Percentiles rank a stretch among this genome's conserved stretches.
phyloP scores from a whole-genome alignment of 2,113 vertebrate genomes.

The Chloropsis hardwickii region DNA sequence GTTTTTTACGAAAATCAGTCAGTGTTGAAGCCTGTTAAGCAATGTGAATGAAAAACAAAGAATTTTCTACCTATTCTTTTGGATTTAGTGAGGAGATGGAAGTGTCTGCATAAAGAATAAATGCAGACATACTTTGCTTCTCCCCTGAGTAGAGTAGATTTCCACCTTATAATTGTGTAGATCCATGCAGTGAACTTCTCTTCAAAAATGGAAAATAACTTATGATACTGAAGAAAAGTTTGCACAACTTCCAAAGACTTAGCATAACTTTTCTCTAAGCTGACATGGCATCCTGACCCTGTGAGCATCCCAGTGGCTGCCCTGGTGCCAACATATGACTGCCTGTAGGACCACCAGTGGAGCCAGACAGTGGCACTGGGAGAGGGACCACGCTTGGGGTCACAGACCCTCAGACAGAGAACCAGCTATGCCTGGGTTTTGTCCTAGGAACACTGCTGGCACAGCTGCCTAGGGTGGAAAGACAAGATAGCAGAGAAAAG shows the following conservation, averaged over 20 bases:
- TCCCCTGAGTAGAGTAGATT: neutral
- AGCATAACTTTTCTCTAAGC: neutral
- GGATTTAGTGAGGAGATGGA: neutral
- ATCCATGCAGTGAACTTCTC: neutral
- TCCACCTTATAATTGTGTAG: neutral
- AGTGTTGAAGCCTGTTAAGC: neutral
- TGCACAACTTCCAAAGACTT: neutral
- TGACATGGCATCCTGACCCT: neutral
- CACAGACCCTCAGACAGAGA: neutral
- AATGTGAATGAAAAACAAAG: neutral
- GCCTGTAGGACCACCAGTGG: neutral
- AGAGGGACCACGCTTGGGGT: fast-evolving
- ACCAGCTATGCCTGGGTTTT: neutral
- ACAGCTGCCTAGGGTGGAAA: neutral
- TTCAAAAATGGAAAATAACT: neutral
- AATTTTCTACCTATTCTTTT: neutral
- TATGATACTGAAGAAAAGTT: neutral
- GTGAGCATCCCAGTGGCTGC: neutral
- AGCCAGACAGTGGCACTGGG: fast-evolving
- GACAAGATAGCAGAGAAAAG: neutral
- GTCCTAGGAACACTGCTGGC: neutral
- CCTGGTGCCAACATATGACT: fast-evolving
- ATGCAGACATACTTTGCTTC: neutral
- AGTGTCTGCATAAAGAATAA: neutral
- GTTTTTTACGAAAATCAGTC: neutral